Base-by-base conservation (phyloP, 1,140 invertebrate genomes). In the Vanessa tameamea region DNA sequence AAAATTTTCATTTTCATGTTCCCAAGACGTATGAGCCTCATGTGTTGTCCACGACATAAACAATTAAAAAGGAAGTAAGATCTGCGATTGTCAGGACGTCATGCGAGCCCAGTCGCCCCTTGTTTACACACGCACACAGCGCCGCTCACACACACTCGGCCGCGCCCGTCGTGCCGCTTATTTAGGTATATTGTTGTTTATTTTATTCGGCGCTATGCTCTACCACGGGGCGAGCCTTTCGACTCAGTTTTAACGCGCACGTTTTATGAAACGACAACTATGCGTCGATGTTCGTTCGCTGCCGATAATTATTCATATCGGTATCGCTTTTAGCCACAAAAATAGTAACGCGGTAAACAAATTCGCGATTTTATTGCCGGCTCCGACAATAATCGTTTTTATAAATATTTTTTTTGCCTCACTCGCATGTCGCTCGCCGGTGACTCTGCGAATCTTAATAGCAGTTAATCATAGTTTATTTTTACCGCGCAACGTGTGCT, bases 161-260 rank as follows among this genome's bases (percentile, higher is more conserved):
- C 89, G 82, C 89, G 84, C 88, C 90, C 90, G 89, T 86, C 87
- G 88, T 87, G 85, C 87, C 85, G 90, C 90, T 90, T 92, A 92
- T 93, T 93, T 93, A 93, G 90, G 90, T 93, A 93, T 93, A 93
- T 93, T 93, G 92, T 93, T 93, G 92, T 93, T 93, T 93, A 93
- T 93, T 93, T 93, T 93, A 93, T 93, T 93, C 90, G 91, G 92
- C 87, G 90, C 90, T 92, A 92, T 91, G 90, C 88, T 92, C 90
- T 91, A 87, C 86, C 91, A 90, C 88, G 87, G 89, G 87, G 88
- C 91, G 88, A 92, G 90, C 89, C 91, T 92, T 92, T 92, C 91
- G 91, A 92, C 91, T 92, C 91, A 92, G 91, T 92, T 92, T 92
- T 92, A 92, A 92, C 91, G 89, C 88, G 90, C 83, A 87, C 91